Evolutionary conservation across 2,797 vertebrate species (phyloP), one percentile per base, ranked within the genome.

Genomic region (Sebastes wilsoni): DNA sequence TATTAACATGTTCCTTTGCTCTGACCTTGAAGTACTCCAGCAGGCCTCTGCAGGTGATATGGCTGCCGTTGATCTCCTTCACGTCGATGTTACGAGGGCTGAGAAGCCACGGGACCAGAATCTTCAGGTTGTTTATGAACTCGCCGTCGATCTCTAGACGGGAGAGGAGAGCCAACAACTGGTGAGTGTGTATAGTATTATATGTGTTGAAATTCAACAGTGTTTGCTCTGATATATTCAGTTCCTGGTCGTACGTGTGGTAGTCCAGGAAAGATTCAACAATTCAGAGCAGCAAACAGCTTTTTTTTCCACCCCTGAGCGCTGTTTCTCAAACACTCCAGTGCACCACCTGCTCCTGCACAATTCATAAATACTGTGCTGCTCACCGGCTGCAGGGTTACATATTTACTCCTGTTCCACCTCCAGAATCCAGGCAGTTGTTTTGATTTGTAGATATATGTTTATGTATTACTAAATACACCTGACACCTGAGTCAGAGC

Each of bases 21-120:
- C 84, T 83, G 88, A 99, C 99, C 97, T 99, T 99, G 88, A 99
- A 99, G 91, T 99, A 99, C 85, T 99, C 98, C 94, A 99, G 87
- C 72, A 99, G 97, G 86, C 98, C 98, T 79, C 99, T 96, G 85
- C 99, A 99, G 83, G 97, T 99, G 94, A 99, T 99, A 22, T 98
- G 96, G 90, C 97, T 99, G 69, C 97, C 98, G 36, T 99, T 99
- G 93, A 99, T 99, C 94, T 99, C 98, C 94, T 99, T 99, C 77
- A 99, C 91, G 0, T 99, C 99, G 84, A 99, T 95, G 93, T 93
- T 98, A 28, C 94, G 89, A 0, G 99, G 97, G 83, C 96, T 97
- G 75, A 99, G 97, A 1, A 99, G 97, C 97, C 97, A 99, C 8
- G 98, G 98, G 65, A 99, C 97, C 95, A 99, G 94, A 72, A 98